phyloP scores from a whole-genome alignment of 2,888 invertebrate genomes.

The Chorisops tibialis region DNA sequence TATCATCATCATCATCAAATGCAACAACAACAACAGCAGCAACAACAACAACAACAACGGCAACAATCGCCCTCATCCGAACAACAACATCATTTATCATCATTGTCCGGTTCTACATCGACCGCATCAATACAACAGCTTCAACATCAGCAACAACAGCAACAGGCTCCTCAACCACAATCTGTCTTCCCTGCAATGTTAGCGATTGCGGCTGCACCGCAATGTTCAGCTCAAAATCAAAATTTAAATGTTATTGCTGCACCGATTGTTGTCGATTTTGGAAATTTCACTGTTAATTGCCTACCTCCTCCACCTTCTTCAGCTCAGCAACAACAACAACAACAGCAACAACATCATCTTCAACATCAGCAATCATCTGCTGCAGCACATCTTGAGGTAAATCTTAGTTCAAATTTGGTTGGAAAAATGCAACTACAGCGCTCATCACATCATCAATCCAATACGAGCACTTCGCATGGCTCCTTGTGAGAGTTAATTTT shows the following conservation, averaged over 20 bases:
- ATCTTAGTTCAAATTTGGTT: conserved; percentile 23
- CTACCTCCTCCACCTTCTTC: conserved; percentile 35
- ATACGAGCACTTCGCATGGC: conserved; percentile 3
- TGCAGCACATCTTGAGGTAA: conserved; percentile 32
- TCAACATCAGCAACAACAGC: conserved; percentile 34
- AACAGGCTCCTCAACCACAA: conserved; percentile 34
- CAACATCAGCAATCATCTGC: conserved; percentile 25
- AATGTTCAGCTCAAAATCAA: conserved; percentile 39
- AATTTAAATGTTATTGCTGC: conserved; percentile 43
- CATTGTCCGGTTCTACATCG: conserved; percentile 4
- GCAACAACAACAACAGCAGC: conserved; percentile 32
- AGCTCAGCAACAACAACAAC: conserved; percentile 26
- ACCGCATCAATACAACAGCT: conserved; percentile 15
- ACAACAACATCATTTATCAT: conserved; percentile 22
- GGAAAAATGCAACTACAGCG: conserved; percentile 33
- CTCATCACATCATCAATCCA: conserved; percentile 34
- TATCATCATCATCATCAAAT: conserved; percentile 37
- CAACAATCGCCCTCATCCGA: conserved; percentile 31
- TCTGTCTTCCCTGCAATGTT: conserved; percentile 37
- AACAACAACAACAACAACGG: conserved; percentile 32
- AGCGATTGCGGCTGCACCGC: conserved; percentile 37
- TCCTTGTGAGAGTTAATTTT: conserved; percentile 15
- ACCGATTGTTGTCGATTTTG: conserved; percentile 44
- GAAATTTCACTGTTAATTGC: conserved; percentile 43
- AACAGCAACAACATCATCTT: conserved; percentile 16